Base-by-base conservation (phyloP, 2,797 vertebrate species). In the Danio choprae region DNA sequence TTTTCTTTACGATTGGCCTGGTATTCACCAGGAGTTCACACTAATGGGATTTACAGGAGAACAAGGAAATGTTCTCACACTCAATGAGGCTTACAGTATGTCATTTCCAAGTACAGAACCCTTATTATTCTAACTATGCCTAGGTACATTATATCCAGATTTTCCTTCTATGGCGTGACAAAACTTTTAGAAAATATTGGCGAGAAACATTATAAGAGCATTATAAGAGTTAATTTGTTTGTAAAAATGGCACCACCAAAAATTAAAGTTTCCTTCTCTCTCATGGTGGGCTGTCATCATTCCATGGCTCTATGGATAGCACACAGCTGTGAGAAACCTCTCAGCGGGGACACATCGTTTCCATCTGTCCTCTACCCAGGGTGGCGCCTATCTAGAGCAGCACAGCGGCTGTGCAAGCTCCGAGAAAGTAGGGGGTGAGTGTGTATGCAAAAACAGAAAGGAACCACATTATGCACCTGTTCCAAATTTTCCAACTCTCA, bases 291-390 rank as follows among this genome's bases (percentile, higher is more conserved):
- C 91, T 90, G 91, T 93, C 92, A 91, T 91, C 90, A 87, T 89
- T 92, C 89, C 87, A 89, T 91, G 90, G 89, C 91, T 90, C 89
- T 64, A 85, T 89, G 89, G 71, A 79, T 88, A 89, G 86, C 82
- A 87, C 89, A 92, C 94, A 95, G 94, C 94, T 95, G 94, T 87
- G 89, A 86, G 90, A 93, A 93, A 90, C 91, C 86, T 91, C 93
- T 77, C 89, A 84, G 90, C 84, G 22, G 91, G 91, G 90, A 89
- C 91, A 91, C 89, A 86, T 93, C 84, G 85, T 91, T 92, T 92
- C 94, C 93, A 92, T 93, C 94, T 94, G 94, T 93, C 89, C 91
- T 85, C 90, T 89, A 90, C 92, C 92, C 88, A 89, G 89, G 90
- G 90, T 89, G 88, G 89, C 88, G 90, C 90, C 90, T 91, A 90